Conservation (phyloP, 2,888 invertebrate genomes). For the Caradrina kadenii region DNA sequence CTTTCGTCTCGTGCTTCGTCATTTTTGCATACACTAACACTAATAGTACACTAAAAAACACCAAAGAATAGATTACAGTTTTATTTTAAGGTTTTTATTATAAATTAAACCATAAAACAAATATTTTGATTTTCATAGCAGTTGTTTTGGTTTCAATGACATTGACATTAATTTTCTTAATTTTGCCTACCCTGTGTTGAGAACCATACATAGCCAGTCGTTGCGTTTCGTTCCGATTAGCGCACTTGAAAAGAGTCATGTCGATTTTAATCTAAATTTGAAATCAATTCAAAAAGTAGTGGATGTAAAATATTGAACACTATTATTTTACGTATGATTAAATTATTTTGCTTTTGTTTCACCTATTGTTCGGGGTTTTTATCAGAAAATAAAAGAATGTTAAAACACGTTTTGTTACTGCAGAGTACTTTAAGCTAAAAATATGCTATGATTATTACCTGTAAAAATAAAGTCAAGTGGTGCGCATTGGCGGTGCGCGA, state of each 20-base stretch:
- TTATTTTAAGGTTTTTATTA: background rate
- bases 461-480: background rate
- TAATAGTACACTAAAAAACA: constrained; percentile 12
- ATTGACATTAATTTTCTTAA: constrained; percentile 18
- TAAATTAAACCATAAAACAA: background rate
- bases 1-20: constrained; percentile 65
- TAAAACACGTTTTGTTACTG: constrained; percentile 32
- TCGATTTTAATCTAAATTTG: background rate
- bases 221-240: constrained; percentile 19
- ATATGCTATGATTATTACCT: background rate
- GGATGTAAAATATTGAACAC: background rate
- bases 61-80: background rate
- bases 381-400: background rate
- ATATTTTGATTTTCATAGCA: constrained; percentile 17
- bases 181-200: background rate
- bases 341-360: fast-evolving
- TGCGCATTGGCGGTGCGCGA: constrained; percentile 2
- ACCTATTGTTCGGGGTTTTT: background rate
- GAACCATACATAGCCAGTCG: background rate
- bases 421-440: background rate
- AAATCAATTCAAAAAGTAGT: background rate
- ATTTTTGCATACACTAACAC: constrained; percentile 56
- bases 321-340: fast-evolving
- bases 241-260: background rate
- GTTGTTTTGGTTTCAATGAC: constrained; percentile 48